Conservation (phyloP, 2,113 vertebrate species). For the Gymnocephalus cernua region DNA sequence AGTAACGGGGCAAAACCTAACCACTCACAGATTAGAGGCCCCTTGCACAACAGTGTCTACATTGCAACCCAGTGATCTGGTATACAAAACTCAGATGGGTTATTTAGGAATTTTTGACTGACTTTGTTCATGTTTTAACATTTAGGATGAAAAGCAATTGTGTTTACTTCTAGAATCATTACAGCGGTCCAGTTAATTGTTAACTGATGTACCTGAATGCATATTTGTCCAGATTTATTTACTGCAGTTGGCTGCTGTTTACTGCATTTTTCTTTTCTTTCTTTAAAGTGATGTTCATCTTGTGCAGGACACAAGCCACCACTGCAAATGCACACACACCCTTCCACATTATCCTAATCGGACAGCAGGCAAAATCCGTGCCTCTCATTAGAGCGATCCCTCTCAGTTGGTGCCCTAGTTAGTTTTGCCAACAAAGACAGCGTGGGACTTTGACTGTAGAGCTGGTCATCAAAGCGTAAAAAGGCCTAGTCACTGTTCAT, state of each 20-base stretch:
- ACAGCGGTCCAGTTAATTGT: background rate
- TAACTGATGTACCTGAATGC: background rate
- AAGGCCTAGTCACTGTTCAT: background rate
- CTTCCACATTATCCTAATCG: slow-evolving; percentile 21
- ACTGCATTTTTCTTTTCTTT: too few relatives aligned
- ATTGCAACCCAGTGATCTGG: background rate
- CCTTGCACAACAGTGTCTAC: background rate
- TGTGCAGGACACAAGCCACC: slow-evolving; percentile 7
- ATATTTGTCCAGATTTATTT: background rate
- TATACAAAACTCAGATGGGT: background rate
- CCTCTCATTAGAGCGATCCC: slow-evolving; percentile 43
- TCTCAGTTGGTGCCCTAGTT: slow-evolving; percentile 28
- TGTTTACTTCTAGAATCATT: background rate
- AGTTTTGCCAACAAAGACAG: slow-evolving; percentile 40
- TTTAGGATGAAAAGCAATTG: background rate
- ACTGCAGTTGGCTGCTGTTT: background rate
- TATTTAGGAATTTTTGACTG: background rate
- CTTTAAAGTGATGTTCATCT: slow-evolving; percentile 11
- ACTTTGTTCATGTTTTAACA: background rate
- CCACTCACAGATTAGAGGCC: background rate
- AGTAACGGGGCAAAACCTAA: background rate
- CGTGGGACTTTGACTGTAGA: background rate
- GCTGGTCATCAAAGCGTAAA: slow-evolving; percentile 37
- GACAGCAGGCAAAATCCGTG: background rate
- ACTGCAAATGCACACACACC: background rate